Evolutionary conservation across 2,113 vertebrate species (phyloP).

Genomic region (Galeopterus variegatus): DNA sequence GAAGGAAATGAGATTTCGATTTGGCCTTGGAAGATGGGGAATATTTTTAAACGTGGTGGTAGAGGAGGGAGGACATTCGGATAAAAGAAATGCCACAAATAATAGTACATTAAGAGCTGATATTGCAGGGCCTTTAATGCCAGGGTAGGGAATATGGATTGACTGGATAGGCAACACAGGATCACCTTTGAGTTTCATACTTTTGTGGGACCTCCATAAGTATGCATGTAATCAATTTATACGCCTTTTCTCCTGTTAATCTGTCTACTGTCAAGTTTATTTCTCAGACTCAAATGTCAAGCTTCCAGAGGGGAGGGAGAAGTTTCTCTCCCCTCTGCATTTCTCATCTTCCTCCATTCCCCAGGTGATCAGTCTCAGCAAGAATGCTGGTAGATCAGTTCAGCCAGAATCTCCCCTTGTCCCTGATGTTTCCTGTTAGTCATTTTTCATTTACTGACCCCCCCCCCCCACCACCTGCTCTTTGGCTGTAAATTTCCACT

Average conservation of each 20-base stretch:
- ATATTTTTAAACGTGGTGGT: neutral
- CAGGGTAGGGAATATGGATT: neutral
- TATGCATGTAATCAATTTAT: too few species aligned
- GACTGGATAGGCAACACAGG: neutral
- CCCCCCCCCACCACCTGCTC: neutral
- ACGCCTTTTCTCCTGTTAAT: too few species aligned
- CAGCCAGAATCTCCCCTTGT: neutral
- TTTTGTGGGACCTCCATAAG: too few species aligned
- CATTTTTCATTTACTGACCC: neutral
- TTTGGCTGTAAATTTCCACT: neutral
- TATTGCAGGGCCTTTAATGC: neutral
- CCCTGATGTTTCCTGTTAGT: neutral
- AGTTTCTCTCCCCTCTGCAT: too few species aligned
- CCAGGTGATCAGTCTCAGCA: neutral
- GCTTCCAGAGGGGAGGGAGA: too few species aligned
- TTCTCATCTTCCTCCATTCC: neutral
- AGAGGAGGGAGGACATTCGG: neutral
- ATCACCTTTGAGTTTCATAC: neutral
- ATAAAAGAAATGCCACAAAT: neutral
- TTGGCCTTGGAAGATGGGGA: neutral
- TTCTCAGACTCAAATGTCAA: too few species aligned
- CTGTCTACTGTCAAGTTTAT: too few species aligned
- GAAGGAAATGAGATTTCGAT: neutral
- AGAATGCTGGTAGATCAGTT: neutral
- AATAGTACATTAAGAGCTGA: neutral